Percentiles rank a stretch among this genome's conserved stretches.
Evolutionary conservation across 2,797 vertebrate genomes (phyloP).

Genomic region (Neostethus bicornis): DNA sequence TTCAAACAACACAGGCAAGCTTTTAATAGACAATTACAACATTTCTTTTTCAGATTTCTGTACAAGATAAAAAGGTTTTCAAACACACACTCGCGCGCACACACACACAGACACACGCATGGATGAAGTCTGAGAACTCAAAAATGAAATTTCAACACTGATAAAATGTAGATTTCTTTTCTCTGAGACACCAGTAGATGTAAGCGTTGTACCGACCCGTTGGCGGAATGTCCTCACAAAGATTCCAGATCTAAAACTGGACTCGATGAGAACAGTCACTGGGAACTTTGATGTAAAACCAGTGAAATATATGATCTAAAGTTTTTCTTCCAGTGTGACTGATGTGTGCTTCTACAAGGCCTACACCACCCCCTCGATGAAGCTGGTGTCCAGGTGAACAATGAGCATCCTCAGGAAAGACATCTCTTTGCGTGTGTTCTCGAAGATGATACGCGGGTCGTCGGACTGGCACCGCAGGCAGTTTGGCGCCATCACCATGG

Average conservation of each 20-base stretch:
- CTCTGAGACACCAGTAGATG: too few species aligned
- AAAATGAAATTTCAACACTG: slow-evolving; percentile 9
- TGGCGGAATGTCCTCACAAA: too few species aligned
- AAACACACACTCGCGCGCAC: slow-evolving; percentile 30
- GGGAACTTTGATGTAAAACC: slow-evolving; percentile 45
- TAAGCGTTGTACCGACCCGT: too few species aligned
- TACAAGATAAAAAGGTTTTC: slow-evolving; percentile 47
- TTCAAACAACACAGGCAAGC: slow-evolving; percentile 56
- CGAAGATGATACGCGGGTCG: slow-evolving; percentile 90
- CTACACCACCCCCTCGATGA: slow-evolving; percentile 87
- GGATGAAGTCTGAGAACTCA: slow-evolving; percentile 35
- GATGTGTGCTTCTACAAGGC: slow-evolving; percentile 52
- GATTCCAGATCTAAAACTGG: slow-evolving; percentile 35
- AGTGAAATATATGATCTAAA: slow-evolving; percentile 24
- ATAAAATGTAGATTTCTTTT: slow-evolving; percentile 15
- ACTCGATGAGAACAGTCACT: slow-evolving; percentile 27
- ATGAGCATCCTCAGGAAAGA: slow-evolving; percentile 92
- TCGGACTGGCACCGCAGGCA: slow-evolving; percentile 91
- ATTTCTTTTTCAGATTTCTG: slow-evolving; percentile 41
- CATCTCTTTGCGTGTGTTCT: slow-evolving; percentile 94
- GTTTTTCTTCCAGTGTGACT: slow-evolving; percentile 68
- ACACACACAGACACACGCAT: slow-evolving; percentile 36
- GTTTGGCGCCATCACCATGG: slow-evolving; percentile 96
- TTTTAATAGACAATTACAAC: slow-evolving; percentile 46
- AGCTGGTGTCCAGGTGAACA: slow-evolving; percentile 89